Percentiles rank a stretch among this genome's conserved stretches.
Conservation (phyloP, 2,888 invertebrate species). For the Dynastes grantii region DNA sequence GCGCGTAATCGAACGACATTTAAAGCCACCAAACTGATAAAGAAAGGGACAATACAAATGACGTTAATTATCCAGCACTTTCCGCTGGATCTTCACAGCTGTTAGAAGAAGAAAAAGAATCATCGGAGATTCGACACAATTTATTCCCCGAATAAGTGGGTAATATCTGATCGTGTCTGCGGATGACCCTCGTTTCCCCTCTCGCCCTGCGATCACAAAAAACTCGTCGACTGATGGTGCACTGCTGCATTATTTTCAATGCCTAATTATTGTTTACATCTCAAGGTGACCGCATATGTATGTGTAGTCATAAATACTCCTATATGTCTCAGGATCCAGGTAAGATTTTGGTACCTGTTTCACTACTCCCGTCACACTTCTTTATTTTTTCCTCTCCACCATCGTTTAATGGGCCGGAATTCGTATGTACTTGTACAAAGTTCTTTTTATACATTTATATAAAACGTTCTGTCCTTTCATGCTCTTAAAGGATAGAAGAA, state of each 20-base stretch:
- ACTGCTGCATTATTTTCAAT: slow-evolving; percentile 67
- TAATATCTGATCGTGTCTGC: slow-evolving; percentile 62
- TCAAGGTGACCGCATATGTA: slow-evolving; percentile 68
- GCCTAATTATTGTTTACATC: slow-evolving; percentile 69
- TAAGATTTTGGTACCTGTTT: slow-evolving; percentile 66
- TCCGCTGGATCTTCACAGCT: slow-evolving; percentile 41
- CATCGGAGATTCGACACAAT: slow-evolving; percentile 61
- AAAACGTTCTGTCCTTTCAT: slow-evolving; percentile 22
- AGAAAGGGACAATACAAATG: slow-evolving; percentile 61
- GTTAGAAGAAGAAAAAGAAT: slow-evolving; percentile 43
- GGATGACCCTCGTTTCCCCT: slow-evolving; percentile 40
- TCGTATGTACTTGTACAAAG: slow-evolving; percentile 31
- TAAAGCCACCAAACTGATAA: slow-evolving; percentile 60
- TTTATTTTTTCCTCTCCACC: slow-evolving; percentile 40
- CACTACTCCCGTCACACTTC: slow-evolving; percentile 44
- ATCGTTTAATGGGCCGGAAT: slow-evolving; percentile 32
- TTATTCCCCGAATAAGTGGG: slow-evolving; percentile 61
- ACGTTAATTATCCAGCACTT: slow-evolving; percentile 59
- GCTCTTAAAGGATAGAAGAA: not conserved
- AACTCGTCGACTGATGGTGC: slow-evolving; percentile 44
- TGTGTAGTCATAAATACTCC: slow-evolving; percentile 67
- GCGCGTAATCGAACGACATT: slow-evolving; percentile 51
- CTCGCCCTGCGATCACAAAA: slow-evolving; percentile 32
- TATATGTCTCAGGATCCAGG: slow-evolving; percentile 66
- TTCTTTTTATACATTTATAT: slow-evolving; percentile 40